These are phyloP conservation scores for Gastrophryne carolinensis DNA, from an alignment of 2,797 vertebrate genomes.

Conservation along the genomic window DNA sequence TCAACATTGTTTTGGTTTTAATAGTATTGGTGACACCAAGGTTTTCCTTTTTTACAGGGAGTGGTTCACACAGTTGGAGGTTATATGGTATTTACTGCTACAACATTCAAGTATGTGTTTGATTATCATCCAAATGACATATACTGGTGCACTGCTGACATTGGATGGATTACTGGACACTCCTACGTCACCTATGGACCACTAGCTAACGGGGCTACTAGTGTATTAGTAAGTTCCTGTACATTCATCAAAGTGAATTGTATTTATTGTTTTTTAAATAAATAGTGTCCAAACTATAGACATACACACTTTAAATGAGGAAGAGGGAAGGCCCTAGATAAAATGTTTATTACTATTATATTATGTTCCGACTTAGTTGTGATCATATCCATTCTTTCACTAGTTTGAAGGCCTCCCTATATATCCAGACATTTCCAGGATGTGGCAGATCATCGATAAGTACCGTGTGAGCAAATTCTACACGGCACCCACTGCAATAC, in stretches of 20 bases:
- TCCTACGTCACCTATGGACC: slow-evolving; percentile 95
- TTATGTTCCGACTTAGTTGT: background rate
- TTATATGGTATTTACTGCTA: slow-evolving; percentile 90
- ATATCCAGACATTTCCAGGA: slow-evolving; percentile 84
- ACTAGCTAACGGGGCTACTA: slow-evolving; percentile 89
- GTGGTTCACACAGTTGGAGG: slow-evolving; percentile 90
- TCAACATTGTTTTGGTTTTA: too few species aligned
- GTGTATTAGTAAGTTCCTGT: slow-evolving; percentile 82
- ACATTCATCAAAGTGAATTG: too few species aligned
- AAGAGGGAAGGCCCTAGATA: too few species aligned
- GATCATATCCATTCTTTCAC: slow-evolving; percentile 4
- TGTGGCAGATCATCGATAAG: slow-evolving; percentile 92
- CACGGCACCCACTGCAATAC: slow-evolving; percentile 94
- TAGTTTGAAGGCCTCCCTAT: slow-evolving; percentile 96
- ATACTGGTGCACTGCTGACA: slow-evolving; percentile 97
- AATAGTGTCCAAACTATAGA: too few species aligned
- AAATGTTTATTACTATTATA: too few species aligned
- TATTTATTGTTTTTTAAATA: too few species aligned
- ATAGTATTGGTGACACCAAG: background rate
- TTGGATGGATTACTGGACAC: slow-evolving; percentile 97
- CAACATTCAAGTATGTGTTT: slow-evolving; percentile 92
- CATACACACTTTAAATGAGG: too few species aligned
- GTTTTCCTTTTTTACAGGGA: slow-evolving; percentile 70
- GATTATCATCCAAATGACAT: slow-evolving; percentile 87
- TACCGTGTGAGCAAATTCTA: slow-evolving; percentile 95